Evolutionary conservation across 2,113 vertebrate species (phyloP), one percentile per base, ranked within the genome.

Genomic region (Balaeniceps rex): DNA sequence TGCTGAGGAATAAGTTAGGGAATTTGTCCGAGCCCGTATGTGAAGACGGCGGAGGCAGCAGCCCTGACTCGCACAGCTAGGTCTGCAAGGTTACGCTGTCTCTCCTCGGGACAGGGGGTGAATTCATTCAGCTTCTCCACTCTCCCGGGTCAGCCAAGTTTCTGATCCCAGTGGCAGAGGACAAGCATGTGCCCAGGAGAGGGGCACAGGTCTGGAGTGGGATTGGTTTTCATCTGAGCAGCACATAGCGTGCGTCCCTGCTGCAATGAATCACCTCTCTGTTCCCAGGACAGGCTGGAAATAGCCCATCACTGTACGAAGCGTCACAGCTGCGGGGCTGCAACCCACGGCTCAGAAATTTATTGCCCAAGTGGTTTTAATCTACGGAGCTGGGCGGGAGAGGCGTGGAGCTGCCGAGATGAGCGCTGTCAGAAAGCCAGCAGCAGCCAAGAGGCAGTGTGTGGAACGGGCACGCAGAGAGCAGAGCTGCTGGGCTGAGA

Each of bases 151-250:
- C 86, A 94, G 92, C 97, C 96, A 88, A 90, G 86, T 58, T 34
- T n/a, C 46, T 88, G 90, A 86, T 92, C 85, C 72, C 52, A 9
- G 71, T 8, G 47, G 68, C 77, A 92, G 72, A 92, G 80, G 83
- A 74, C 77, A 78, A 65, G 76, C 85, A 68, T 88, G 71, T 86
- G 83, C 71, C 93, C 7, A 9, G 55, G 61, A 80, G 66, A 90
- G 95, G 82, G 89, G 64, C 79, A 42, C 70, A 81, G 47, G 14
- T 75, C 91, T 68, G 84, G 58, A 54, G 66, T 0, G 6, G 94
- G 96, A 93, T 98, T 95, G 94, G 93, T 97, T 98, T 98, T 97
- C 98, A 97, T 79, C 81, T 3, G 83, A 97, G 95, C 95, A 95
- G 97, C 97, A 97, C 97, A 98, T 97, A 96, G 90, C 22, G 74